Conservation (phyloP, 2,113 vertebrate genomes). For the Aphelocoma coerulescens region DNA sequence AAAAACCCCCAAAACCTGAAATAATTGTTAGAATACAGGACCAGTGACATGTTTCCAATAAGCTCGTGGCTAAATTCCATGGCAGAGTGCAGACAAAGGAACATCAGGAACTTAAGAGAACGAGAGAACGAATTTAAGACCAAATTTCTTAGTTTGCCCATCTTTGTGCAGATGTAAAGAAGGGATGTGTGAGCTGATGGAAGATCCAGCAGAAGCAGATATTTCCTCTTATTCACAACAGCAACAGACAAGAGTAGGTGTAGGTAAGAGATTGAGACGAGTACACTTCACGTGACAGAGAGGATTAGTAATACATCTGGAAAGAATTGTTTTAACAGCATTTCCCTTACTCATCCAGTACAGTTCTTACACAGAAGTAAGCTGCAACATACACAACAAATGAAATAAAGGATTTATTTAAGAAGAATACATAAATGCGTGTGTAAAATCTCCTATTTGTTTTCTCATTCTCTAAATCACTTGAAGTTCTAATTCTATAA, state of each 20-base stretch:
- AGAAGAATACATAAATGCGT: constrained; percentile 53
- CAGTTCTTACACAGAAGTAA: neutral
- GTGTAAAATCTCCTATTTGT: constrained; percentile 52
- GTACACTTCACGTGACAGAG: neutral
- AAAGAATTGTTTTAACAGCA: neutral
- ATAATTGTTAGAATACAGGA: neutral
- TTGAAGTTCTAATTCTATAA: constrained; percentile 69
- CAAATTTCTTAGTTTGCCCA: neutral
- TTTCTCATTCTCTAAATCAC: constrained; percentile 63
- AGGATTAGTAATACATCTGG: neutral
- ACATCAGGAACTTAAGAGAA: neutral
- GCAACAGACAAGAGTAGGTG: neutral
- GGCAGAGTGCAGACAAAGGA: neutral
- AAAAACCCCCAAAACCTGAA: neutral
- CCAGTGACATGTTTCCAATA: neutral
- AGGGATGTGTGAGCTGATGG: neutral
- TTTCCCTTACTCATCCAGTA: neutral
- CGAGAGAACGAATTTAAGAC: neutral
- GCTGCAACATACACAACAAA: constrained; percentile 42
- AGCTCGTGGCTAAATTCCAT: neutral
- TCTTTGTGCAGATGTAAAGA: neutral
- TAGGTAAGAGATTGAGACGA: neutral
- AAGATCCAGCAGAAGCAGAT: neutral
- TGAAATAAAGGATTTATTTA: constrained; percentile 70
- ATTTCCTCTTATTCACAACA: neutral